Evolutionary conservation across 1,140 invertebrate species (phyloP).

Genomic region (Papilio helenus): DNA sequence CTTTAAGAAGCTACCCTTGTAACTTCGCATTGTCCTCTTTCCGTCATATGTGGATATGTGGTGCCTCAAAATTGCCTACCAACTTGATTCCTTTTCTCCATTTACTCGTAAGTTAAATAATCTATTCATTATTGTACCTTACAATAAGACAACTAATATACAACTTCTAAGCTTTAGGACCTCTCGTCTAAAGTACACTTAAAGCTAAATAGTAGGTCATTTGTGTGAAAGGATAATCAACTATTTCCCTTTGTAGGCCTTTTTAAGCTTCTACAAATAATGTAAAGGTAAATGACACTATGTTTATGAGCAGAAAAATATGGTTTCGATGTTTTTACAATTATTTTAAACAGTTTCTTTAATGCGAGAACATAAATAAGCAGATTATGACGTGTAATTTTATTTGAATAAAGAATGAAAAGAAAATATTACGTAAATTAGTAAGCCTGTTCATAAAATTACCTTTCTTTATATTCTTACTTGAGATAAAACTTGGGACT

Average conservation of each 20-base stretch:
- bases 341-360: not conserved
- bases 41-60: not conserved
- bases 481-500: conserved; percentile 2
- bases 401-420: not conserved
- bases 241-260: not conserved
- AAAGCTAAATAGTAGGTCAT: not conserved
- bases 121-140: conserved; percentile 2
- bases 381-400: not conserved
- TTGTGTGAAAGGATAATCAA: not conserved
- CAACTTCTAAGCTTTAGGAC: not conserved
- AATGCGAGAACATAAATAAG: not conserved
- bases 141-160: conserved; percentile 2
- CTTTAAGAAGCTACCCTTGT: conserved; percentile 8
- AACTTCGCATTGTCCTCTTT: not conserved
- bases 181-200: not conserved
- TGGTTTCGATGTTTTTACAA: no score
- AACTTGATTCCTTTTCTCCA: not conserved
- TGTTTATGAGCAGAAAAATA: no score
- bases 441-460: not conserved
- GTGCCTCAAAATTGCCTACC: not conserved
- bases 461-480: conserved; percentile 5
- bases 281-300: no score
- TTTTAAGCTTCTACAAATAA: no score
- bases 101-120: not conserved
- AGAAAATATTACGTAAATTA: not conserved